Conservation (phyloP, 2,797 vertebrate species). For the Poecilia picta region DNA sequence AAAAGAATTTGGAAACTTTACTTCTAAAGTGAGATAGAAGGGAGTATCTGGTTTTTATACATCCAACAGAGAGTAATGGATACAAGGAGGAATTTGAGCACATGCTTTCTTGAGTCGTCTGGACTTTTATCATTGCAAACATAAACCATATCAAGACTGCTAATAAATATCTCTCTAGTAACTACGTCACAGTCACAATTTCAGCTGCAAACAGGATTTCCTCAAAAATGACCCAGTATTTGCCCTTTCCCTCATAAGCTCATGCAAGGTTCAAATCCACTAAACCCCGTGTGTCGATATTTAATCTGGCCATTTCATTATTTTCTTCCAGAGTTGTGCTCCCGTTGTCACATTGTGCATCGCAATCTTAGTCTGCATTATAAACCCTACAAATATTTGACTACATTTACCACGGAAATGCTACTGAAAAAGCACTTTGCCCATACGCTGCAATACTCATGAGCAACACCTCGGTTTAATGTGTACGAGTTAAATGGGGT, state of each 20-base stretch:
- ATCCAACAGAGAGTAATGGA: neutral
- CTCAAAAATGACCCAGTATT: neutral
- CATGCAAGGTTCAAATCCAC: neutral
- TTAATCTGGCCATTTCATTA: slow-evolving; percentile 6
- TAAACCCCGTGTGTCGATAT: neutral
- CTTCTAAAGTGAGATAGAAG: neutral
- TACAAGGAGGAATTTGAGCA: neutral
- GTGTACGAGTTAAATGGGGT: slow-evolving; percentile 5
- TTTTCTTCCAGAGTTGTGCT: neutral
- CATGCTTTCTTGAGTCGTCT: slow-evolving; percentile 1
- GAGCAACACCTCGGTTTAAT: slow-evolving; percentile 3
- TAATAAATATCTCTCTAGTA: slow-evolving; percentile 10
- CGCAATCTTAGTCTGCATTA: slow-evolving; percentile 21
- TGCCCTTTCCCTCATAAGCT: neutral
- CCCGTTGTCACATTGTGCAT: neutral
- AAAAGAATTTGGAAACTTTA: neutral
- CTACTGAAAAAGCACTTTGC: slow-evolving; percentile 48
- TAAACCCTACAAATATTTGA: slow-evolving; percentile 49
- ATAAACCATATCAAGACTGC: slow-evolving; percentile 6
- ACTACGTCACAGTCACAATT: neutral
- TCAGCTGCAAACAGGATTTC: neutral
- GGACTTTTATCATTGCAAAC: slow-evolving; percentile 3
- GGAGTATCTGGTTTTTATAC: slow-evolving; percentile 4
- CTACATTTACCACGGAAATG: slow-evolving; percentile 5
- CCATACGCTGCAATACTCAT: neutral